Conservation (phyloP, 2,113 vertebrate species). For the Serilophus lunatus region DNA sequence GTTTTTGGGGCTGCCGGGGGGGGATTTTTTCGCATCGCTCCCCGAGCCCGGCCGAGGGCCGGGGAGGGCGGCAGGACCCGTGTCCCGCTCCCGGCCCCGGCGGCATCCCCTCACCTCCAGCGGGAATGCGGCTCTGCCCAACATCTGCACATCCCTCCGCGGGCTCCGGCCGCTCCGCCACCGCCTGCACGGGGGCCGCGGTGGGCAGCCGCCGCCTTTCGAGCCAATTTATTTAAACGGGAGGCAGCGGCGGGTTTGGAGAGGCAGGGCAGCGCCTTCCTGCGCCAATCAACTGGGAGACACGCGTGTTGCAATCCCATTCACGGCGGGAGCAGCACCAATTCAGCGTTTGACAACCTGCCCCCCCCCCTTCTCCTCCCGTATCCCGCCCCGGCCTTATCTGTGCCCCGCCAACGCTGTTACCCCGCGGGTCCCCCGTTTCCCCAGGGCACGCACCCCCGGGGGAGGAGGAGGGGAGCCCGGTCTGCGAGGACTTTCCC, state of each 20-base stretch:
- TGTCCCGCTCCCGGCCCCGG: not conserved
- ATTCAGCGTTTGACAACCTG: not conserved
- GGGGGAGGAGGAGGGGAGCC: not conserved
- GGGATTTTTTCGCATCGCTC: not conserved
- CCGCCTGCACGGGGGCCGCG: slow-evolving; percentile 3
- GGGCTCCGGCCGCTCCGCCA: not conserved
- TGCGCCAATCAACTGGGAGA: slow-evolving; percentile 47
- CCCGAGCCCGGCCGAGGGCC: not conserved
- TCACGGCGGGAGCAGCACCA: slow-evolving; percentile 36
- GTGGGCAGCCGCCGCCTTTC: slow-evolving; percentile 9
- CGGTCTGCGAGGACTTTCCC: not conserved
- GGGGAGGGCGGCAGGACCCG: not conserved
- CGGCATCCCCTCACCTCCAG: slow-evolving; percentile 68
- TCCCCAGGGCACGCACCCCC: not conserved
- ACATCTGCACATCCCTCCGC: slow-evolving; percentile 59
- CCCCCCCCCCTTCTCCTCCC: too few relatives aligned
- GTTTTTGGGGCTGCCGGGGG: not conserved
- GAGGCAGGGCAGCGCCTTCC: slow-evolving; percentile 44
- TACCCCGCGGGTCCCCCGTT: not conserved
- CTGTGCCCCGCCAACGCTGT: not conserved
- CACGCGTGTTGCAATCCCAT: not conserved
- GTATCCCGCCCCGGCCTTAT: not conserved
- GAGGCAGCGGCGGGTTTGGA: slow-evolving; percentile 9
- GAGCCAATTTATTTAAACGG: slow-evolving; percentile 55
- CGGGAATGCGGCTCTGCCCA: slow-evolving; percentile 59